Base-by-base conservation (phyloP, 2,113 vertebrate species). In the Geothlypis trichas region DNA sequence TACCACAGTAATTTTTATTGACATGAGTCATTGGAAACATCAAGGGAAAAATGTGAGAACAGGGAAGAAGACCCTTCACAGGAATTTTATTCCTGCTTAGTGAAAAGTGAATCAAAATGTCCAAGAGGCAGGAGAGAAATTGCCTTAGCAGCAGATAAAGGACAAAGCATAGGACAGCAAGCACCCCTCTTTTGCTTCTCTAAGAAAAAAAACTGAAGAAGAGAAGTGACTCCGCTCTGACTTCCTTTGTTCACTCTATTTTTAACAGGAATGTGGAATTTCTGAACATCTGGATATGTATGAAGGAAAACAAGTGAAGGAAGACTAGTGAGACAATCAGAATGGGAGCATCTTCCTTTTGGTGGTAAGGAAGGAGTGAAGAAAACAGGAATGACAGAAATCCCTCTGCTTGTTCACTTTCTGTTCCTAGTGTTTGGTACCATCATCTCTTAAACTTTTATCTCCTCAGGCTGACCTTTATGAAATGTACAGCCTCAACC, bases 261-360 rank as follows among this genome's bases (percentile, higher is more conserved):
- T 90, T 79, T 33, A 44, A 44, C 13, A 65, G 12, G 14, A 84
- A 41, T 57, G 49, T n/a, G 21, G 7, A 15, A 10, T 39, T 87
- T 31, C 22, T 44, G 23, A 58, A 30, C 7, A 23, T 78, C 9
- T 5, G 8, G 47, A 62, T 10, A 49, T 0, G 0, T 39, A 28
- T 26, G 41, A 77, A 69, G 10, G 11, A 12, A 91, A 84, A 28
- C 5, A 51, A 69, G 15, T 21, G 22, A 31, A 67, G 7, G 22
- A 90, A 83, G 12, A 17, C 10, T 72, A 20, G 2, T 59, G 27
- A 46, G 17, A 42, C 13, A 15, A 54, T 17, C 5, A 66, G 78
- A 88, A 57, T 24, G 20, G 17, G 65, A 74, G 55, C 7, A 27
- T 13, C 31, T 81, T 94, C 30, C 5, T 68, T 76, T 67, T 37